Percentiles rank a stretch among this genome's conserved stretches.
phyloP scores from a whole-genome alignment of 2,113 vertebrate genomes.

The Redunca redunca region DNA sequence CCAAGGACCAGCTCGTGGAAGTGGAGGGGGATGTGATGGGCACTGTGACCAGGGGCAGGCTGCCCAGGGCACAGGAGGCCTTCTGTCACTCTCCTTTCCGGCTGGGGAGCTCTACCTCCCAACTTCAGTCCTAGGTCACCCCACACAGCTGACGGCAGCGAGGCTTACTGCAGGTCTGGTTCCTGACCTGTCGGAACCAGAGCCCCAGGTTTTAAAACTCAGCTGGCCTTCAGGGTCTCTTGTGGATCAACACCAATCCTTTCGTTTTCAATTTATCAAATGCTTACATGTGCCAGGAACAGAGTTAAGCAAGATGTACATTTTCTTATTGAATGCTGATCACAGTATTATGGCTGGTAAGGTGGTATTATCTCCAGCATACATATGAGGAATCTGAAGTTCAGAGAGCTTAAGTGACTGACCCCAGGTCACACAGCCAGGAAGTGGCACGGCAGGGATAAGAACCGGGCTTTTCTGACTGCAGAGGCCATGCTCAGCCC shows the following conservation, averaged over 20 bases:
- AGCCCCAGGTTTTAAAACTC: neutral
- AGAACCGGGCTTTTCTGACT: neutral
- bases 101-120: neutral
- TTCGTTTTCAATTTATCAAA: neutral
- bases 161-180: neutral
- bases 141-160: neutral
- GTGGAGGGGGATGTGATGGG: neutral
- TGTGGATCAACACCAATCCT: neutral
- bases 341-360: neutral
- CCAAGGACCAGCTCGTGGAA: accelerated
- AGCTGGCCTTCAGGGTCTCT: neutral
- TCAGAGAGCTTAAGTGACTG: neutral
- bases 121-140: neutral
- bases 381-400: neutral
- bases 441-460: neutral
- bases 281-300: neutral
- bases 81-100: neutral
- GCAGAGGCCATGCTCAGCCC: neutral
- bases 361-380: neutral
- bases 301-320: neutral
- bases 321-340: neutral
- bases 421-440: neutral
- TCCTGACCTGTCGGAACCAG: neutral
- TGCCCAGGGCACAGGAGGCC: too few species aligned
- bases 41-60: accelerated